These are phyloP conservation scores for Scyliorhinus canicula DNA, from an alignment of 2,797 vertebrate genomes.

Conservation along the genomic window DNA sequence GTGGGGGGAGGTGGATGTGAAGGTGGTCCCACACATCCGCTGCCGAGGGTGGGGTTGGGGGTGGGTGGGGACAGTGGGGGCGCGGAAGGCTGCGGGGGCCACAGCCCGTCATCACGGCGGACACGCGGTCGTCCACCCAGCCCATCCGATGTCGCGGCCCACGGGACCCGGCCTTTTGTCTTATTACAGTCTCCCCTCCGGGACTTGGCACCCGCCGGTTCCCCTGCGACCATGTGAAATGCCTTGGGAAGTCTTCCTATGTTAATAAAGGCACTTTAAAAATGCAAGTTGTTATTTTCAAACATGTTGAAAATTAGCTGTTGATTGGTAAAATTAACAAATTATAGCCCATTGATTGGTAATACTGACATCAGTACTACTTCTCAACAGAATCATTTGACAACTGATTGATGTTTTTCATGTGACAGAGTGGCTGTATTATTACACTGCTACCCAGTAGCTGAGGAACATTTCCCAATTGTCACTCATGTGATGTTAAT, in stretches of 20 bases:
- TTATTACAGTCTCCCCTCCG: neutral
- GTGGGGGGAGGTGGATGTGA: too few species aligned
- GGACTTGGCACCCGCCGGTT: too few species aligned
- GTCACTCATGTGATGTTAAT: conserved; percentile 1
- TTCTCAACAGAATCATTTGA: neutral
- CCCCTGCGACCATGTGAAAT: too few species aligned
- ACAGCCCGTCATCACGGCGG: too few species aligned
- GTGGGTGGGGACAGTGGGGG: too few species aligned
- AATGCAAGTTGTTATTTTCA: neutral
- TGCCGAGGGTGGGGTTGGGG: too few species aligned
- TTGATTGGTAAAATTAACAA: neutral
- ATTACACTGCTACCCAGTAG: neutral
- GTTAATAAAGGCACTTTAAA: too few species aligned
- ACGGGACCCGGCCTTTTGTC: too few species aligned
- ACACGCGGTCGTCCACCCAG: too few species aligned
- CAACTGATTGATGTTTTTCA: neutral
- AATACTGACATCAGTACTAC: neutral
- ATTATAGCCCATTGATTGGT: neutral
- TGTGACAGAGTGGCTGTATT: neutral
- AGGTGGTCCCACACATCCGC: too few species aligned
- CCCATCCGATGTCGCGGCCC: too few species aligned
- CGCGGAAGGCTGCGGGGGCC: too few species aligned
- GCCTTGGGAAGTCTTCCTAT: neutral
- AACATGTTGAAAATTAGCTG: neutral
- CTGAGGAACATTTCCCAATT: conserved; percentile 16